Evolutionary conservation across 1,140 invertebrate species (phyloP), one percentile per base, ranked within the genome.

Genomic region (Oncopodura yosiiana): DNA sequence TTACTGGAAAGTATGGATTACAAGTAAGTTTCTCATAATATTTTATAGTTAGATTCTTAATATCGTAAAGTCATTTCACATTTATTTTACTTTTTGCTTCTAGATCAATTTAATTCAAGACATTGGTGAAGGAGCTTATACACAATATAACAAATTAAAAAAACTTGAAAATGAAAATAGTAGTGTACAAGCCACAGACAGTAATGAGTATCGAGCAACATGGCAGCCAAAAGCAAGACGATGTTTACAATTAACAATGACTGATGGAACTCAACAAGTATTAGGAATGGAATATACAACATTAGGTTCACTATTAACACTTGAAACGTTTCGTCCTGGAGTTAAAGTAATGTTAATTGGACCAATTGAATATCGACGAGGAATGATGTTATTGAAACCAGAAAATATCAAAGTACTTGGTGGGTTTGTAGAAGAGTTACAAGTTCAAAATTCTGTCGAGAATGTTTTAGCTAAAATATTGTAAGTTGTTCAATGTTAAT

Each of bases 251-350:
- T 67, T 89, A 32, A 77, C 75, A 43, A 69, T 89, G 49, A 87
- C 84, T 19, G 86, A 90, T 76, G 87, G 86, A 12, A 71, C 76
- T 2, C 79, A 81, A 65, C 71, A 79, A 60, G 64, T 89, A 24
- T 70, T 72, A 49, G 87, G 76, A 1, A 81, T 89, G 67, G 87
- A 90, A 69, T 82, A 85, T 65, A 76, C 73, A 61, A 73, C 77
- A 0, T 80, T 87, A 61, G n/a, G n/a, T n/a, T 66, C 70, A 44
- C 70, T 73, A 54, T 68, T 88, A 9, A 77, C 74, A 63, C 70
- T 77, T 59, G 74, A 77, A 49, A 69, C 81, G 39, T 69, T 72
- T n/a, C n/a, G n/a, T 32, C 81, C 82, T 34, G 83, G 83, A 9
- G 72, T 72, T 27, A 86, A 86, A 73, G 72, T 83, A 49, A 11